These are phyloP conservation scores for Diaphora mendica DNA, from an alignment of 2,888 invertebrate species.

Conservation along the genomic window DNA sequence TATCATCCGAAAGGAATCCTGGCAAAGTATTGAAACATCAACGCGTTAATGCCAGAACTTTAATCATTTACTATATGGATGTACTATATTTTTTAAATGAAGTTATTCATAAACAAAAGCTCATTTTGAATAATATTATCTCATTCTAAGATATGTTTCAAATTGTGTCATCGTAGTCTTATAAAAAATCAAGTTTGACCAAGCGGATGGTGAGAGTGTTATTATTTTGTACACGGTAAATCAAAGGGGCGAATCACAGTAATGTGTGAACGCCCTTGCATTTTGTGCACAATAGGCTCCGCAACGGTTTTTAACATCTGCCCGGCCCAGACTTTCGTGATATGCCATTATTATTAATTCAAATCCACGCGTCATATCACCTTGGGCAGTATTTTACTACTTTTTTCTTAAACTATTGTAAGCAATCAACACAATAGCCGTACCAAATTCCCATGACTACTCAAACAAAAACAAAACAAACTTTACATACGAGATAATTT, in stretches of 20 bases:
- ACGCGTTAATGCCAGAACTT: neutral
- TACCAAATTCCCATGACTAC: slow-evolving; percentile 70
- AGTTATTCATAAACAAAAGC: neutral
- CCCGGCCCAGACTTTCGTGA: slow-evolving; percentile 58
- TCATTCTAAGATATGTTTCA: neutral
- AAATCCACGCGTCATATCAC: slow-evolving; percentile 43
- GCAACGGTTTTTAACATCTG: slow-evolving; percentile 86
- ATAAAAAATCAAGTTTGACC: neutral
- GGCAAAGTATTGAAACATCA: neutral
- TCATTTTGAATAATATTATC: neutral
- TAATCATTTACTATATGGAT: neutral
- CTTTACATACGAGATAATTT: slow-evolving; percentile 66
- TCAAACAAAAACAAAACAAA: slow-evolving; percentile 65
- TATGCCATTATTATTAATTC: slow-evolving; percentile 63
- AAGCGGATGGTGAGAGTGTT: slow-evolving; percentile 28
- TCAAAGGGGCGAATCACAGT: slow-evolving; percentile 78
- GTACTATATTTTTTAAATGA: neutral
- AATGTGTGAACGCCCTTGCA: slow-evolving; percentile 69
- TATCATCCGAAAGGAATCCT: neutral
- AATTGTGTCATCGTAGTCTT: neutral
- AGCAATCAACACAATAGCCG: slow-evolving; percentile 60
- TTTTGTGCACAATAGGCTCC: slow-evolving; percentile 73
- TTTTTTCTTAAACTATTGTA: slow-evolving; percentile 56
- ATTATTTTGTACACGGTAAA: slow-evolving; percentile 37
- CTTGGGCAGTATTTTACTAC: slow-evolving; percentile 45